Base-by-base conservation (phyloP, 2,113 vertebrate species). In the Lutjanus erythropterus region DNA sequence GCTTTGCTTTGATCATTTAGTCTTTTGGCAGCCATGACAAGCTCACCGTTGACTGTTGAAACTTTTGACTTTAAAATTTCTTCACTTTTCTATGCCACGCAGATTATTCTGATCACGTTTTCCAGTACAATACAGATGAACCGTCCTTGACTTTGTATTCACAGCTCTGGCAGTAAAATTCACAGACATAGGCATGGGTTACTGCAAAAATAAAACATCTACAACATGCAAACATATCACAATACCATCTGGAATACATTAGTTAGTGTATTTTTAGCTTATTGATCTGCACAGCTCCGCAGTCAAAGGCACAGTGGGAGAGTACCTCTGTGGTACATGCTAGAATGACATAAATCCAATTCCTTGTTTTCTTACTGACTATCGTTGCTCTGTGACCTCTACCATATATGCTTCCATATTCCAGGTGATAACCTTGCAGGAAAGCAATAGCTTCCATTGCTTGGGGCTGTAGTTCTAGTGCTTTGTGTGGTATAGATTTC, bases 221-320 rank as follows among this genome's bases (percentile, higher is more conserved):
- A 4, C 52, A 59, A 1, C 33, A 61, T 27, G 46, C 44, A 64
- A 71, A 46, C 68, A 66, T 27, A 59, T 84, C 58, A 71, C 53
- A 83, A 81, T 87, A 56, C 15, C 50, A 59, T 86, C 84, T 86
- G 73, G 37, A 65, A 66, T 73, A 44, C 69, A 77, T 65, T 75
- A 76, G 37, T 86, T 39, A 29, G 16, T 61, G 58, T 91, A 94
- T 95, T 94, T 93, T 95, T 93, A 90, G 89, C 27, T 1, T 91
- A 94, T 94, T 88, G 94, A 95, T 94, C 87, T 69, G 64, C 41
- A 46, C 55, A 61, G 80, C 80, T 72, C 64, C 79, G 82, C 84
- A 87, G 82, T 81, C 71, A 8, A 46, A 75, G 71, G 80, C 82
- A 69, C 70, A 53, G 82, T 72, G 41, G 69, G 71, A 90, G 68